Evolutionary conservation across 2,113 vertebrate genomes (phyloP), one percentile per base, ranked within the genome.

Genomic region (Catharus minimus): DNA sequence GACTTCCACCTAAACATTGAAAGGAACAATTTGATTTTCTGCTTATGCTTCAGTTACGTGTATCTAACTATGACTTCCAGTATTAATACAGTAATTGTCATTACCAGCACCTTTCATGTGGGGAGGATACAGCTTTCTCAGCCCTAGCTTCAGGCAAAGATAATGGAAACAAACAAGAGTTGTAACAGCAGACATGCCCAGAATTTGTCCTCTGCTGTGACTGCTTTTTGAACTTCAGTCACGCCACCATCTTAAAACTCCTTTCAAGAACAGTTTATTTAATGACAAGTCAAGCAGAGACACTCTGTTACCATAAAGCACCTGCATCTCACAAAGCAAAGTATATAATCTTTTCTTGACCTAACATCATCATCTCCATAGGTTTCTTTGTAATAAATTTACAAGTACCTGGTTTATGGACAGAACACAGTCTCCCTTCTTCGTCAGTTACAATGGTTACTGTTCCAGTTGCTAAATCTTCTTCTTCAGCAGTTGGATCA

Each of bases 401-500:
- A n/a, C 15, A 62, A 72, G 5, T 94, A 98, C 99, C 99, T 98
- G 99, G 99, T 97, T 99, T 99, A 89, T 99, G 98, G 50, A 99
- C 87, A 43, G 98, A 97, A 82, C 98, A 99, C 3, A 99, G 97
- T 20, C 95, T 98, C 62, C 96, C 98, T 27, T 98, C 98, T 56
- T 99, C 99, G 24, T 99, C 98, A 7, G 96, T 99, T 83, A 99
- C 99, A 75, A 99, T 67, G 0, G 99, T 99, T 85, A 99, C 93
- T 47, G 97, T 97, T 83, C 98, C 98, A 5, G 98, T 98, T 21
- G 98, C 98, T 84, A 99, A 91, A 52, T 96, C 97, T 82, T 99
- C 99, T 89, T 99, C 99, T 89, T 99, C 99, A 32, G 96, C 97
- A 17, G 99, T 99, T 52, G 99, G 99, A 89, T 99, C 99, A 24